These are phyloP conservation scores for Galbula dea DNA, from an alignment of 2,113 vertebrate genomes.

Conservation along the genomic window DNA sequence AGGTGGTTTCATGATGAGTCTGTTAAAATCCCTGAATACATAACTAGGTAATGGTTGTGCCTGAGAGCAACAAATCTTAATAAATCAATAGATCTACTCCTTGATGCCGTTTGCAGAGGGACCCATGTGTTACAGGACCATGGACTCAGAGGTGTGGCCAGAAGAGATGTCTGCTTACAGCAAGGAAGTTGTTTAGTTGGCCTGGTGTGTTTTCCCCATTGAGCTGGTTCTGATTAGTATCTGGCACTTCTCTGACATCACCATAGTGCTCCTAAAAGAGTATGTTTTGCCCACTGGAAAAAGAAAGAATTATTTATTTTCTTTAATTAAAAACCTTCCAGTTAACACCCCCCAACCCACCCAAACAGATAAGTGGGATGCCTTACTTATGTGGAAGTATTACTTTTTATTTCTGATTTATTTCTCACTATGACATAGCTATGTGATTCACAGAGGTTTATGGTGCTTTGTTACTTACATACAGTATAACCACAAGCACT, in stretches of 20 bases:
- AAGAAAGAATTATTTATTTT: not conserved
- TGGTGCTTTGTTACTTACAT: not conserved
- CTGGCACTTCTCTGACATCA: not conserved
- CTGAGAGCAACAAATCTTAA: not conserved
- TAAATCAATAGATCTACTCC: not conserved
- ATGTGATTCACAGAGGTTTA: not conserved
- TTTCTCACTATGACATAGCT: not conserved
- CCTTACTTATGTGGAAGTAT: not conserved
- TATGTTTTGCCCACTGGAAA: not conserved
- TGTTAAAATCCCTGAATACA: not conserved
- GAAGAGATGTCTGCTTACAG: not conserved
- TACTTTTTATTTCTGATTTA: not conserved
- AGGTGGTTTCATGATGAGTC: not conserved
- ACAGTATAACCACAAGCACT: not conserved
- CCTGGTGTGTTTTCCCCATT: not conserved
- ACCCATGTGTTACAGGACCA: fast-evolving
- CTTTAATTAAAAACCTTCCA: not conserved
- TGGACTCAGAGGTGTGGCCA: too few relatives aligned
- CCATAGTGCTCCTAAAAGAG: not conserved
- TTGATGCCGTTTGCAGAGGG: fast-evolving
- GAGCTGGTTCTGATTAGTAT: not conserved
- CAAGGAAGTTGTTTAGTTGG: not conserved
- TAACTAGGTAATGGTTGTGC: too few relatives aligned
- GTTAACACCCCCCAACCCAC: not conserved
- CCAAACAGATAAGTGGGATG: not conserved